Evolutionary conservation across 2,888 invertebrate species (phyloP).

Genomic region (Sepiola atlantica): DNA sequence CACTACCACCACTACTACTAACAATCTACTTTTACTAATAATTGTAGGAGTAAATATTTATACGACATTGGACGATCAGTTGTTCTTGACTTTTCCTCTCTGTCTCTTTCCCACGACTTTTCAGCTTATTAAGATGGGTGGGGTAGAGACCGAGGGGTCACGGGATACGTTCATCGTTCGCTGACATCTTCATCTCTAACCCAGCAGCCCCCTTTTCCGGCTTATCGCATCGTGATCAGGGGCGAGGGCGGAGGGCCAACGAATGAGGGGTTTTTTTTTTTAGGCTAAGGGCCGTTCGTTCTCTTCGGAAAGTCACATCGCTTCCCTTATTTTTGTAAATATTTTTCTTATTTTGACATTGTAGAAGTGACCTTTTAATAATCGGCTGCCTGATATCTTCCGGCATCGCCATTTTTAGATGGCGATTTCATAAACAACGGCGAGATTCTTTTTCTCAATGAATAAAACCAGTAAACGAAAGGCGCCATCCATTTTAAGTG

Average conservation of each 20-base stretch:
- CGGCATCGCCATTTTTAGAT: conserved; percentile 7
- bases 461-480: not conserved
- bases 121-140: not conserved
- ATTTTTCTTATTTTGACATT: conserved; percentile 32
- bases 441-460: not conserved
- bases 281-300: not conserved
- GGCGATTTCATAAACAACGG: not conserved
- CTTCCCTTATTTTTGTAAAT: conserved; percentile 32
- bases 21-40: not conserved
- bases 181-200: conserved; percentile 22
- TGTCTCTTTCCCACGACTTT: not conserved
- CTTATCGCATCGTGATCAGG: not conserved
- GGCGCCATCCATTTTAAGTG: no score
- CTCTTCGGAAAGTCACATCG: not conserved
- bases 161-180: not conserved
- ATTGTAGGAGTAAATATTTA: not conserved
- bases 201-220: not conserved
- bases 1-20: not conserved
- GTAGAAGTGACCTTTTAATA: conserved; percentile 32
- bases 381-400: conserved; percentile 32
- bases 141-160: not conserved
- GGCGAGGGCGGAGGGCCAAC: not conserved
- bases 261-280: not conserved
- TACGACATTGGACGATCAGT: not conserved
- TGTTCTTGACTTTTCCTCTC: not conserved